Evolutionary conservation across 1,140 invertebrate species (phyloP).

Genomic region (Bombus soroeensis): DNA sequence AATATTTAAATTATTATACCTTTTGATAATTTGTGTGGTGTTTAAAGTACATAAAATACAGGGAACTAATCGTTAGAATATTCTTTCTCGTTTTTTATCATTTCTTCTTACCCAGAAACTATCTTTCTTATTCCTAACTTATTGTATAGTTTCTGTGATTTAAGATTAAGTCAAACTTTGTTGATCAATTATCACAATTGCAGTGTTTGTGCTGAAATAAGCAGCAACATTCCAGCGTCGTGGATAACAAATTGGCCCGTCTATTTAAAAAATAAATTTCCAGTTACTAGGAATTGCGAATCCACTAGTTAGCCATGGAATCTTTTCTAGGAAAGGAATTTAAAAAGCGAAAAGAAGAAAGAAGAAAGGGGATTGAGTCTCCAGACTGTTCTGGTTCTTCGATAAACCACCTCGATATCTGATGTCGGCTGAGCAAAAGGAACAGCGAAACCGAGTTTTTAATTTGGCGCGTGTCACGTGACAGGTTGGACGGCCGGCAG

Average conservation of each 20-base stretch:
- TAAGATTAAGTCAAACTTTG: no score
- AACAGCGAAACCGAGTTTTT: constrained; percentile 81
- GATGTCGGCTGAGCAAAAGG: constrained; percentile 69
- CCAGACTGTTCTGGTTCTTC: constrained; percentile 13
- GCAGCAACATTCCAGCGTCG: neutral
- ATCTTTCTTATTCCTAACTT: no score
- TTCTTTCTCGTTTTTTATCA: no score
- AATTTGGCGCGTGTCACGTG: constrained; percentile 81
- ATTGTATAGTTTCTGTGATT: no score
- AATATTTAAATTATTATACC: no score
- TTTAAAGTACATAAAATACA: no score
- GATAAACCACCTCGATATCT: constrained; percentile 64
- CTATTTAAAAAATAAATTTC: neutral
- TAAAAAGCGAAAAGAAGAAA: neutral
- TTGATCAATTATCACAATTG: no score
- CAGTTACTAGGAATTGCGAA: neutral
- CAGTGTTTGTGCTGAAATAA: no score
- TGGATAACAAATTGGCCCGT: neutral
- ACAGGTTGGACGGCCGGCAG: constrained; percentile 72
- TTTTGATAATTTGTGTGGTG: no score
- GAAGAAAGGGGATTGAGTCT: neutral
- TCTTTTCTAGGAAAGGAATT: neutral
- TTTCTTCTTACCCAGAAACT: no score
- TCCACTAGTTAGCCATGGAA: neutral
- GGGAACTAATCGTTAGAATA: no score